Conservation (phyloP, 2,113 vertebrate species). For the Philantomba maxwellii region DNA sequence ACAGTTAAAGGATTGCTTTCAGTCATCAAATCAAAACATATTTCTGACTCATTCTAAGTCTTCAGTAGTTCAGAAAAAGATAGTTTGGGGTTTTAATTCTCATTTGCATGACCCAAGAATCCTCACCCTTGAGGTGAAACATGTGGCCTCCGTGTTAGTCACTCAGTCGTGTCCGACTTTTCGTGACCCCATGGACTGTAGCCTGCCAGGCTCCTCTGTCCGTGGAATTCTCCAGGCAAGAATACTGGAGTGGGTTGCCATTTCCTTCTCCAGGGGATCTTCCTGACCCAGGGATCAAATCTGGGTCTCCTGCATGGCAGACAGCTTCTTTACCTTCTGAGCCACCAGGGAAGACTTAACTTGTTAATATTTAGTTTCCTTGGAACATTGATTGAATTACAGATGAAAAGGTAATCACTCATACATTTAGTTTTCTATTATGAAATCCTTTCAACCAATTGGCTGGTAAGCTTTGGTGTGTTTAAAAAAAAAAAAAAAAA, state of each 20-base stretch:
- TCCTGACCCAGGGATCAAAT: not conserved
- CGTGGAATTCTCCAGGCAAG: not conserved
- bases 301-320: not conserved
- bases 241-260: not conserved
- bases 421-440: not conserved
- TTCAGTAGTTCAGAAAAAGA: not conserved
- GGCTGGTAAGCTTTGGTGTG: not conserved
- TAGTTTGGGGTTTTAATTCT: not conserved
- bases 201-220: not conserved
- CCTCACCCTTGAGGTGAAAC: not conserved
- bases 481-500: not conserved
- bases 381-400: not conserved
- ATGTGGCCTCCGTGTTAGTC: not conserved
- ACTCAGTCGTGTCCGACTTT: not conserved
- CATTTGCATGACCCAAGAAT: not conserved
- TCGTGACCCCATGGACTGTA: not conserved
- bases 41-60: not conserved
- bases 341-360: not conserved
- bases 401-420: not conserved
- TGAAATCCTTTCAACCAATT: slow-evolving; percentile 17
- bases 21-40: slow-evolving; percentile 7
- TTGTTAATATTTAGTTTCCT: slow-evolving; percentile 16
- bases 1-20: not conserved
- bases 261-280: not conserved
- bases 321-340: not conserved